Conservation (phyloP, 2,888 invertebrate genomes). For the Diaperis boleti region DNA sequence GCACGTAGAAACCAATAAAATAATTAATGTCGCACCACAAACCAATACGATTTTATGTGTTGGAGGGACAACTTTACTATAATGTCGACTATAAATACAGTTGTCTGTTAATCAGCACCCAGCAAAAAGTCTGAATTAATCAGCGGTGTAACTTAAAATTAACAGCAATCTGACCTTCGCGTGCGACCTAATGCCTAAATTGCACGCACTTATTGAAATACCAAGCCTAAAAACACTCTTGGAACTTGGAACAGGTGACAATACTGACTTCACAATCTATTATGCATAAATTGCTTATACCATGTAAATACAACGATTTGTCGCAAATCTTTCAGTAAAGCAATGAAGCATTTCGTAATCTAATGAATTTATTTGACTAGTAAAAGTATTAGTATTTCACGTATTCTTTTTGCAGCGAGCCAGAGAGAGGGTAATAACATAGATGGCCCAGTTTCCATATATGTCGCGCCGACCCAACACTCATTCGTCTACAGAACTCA, state of each 20-base stretch:
- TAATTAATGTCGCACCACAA: too few species aligned
- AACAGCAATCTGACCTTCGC: constrained; percentile 56
- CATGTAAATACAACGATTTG: constrained; percentile 6
- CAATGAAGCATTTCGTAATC: constrained; percentile 28
- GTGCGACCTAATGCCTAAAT: constrained; percentile 56
- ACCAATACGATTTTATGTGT: not conserved
- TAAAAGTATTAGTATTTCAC: constrained; percentile 40
- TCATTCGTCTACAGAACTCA: constrained; percentile 24
- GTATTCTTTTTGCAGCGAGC: constrained; percentile 35
- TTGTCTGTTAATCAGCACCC: not conserved
- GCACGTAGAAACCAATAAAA: too few species aligned
- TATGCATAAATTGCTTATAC: not conserved
- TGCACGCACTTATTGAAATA: constrained; percentile 53
- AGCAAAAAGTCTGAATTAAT: constrained; percentile 59
- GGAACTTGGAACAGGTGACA: constrained; percentile 21
- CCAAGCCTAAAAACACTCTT: constrained; percentile 12
- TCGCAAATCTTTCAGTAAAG: constrained; percentile 13
- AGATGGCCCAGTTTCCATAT: constrained; percentile 45
- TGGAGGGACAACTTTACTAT: not conserved
- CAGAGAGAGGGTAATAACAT: constrained; percentile 41
- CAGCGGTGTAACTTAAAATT: constrained; percentile 59
- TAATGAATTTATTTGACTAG: constrained; percentile 35
- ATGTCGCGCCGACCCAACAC: constrained; percentile 31
- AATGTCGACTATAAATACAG: not conserved
- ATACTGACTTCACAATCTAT: constrained; percentile 1